Conservation (phyloP, 2,888 invertebrate species). For the Epiblema foenella region DNA sequence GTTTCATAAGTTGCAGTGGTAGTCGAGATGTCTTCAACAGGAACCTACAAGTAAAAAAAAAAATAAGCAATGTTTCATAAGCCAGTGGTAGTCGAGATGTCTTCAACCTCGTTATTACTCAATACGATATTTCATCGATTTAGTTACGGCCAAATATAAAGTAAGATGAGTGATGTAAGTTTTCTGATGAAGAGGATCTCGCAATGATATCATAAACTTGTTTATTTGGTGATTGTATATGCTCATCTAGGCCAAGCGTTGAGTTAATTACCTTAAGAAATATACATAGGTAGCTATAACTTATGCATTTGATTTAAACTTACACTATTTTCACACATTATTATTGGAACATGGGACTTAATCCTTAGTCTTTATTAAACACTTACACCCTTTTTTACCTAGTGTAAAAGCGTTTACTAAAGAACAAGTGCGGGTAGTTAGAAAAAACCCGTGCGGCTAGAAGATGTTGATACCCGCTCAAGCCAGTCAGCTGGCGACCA, state of each 20-base stretch:
- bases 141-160: constrained; percentile 9
- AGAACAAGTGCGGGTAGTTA: too few species aligned
- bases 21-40: constrained; percentile 4
- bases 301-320: too few species aligned
- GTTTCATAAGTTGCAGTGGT: too few species aligned
- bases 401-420: too few species aligned
- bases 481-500: too few species aligned
- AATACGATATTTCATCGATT: constrained; percentile 31
- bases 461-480: too few species aligned
- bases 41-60: too few species aligned
- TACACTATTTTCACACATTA: too few species aligned
- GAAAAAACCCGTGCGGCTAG: too few species aligned
- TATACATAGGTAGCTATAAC: background rate
- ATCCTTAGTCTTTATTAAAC: too few species aligned
- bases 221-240: constrained; percentile 40
- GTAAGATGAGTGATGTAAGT: constrained; percentile 32
- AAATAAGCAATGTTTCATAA: background rate
- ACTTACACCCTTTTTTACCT: too few species aligned
- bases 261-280: constrained; percentile 34
- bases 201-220: constrained; percentile 30
- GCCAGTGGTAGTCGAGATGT: constrained; percentile 3
- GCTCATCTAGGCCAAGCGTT: constrained; percentile 34
- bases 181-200: constrained; percentile 26
- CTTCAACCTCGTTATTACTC: constrained; percentile 18
- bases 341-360: too few species aligned